Evolutionary conservation across 23 tunicate species (phyloP), one percentile per base, ranked within the genome.

Genomic region (Trididemnum nubilum): DNA sequence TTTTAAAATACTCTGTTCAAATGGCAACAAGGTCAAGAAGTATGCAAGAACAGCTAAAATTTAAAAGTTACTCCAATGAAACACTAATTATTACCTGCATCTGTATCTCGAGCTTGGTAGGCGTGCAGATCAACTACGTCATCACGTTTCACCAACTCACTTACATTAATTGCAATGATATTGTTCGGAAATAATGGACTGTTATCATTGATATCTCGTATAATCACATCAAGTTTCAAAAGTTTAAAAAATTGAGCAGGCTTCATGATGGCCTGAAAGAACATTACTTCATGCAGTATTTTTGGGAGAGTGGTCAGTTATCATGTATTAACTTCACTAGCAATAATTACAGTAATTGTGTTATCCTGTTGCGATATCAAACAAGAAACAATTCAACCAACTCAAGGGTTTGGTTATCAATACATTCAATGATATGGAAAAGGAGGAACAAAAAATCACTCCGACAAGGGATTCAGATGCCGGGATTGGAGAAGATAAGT

Each of bases 221-320:
- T 77, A 23, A 52, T 37, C 22, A 77, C 28, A 7, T 77, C 67
- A 26, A 77, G 67, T 2, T 51, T 52, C 5, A 77, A 18, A 54
- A 77, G 83, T 2, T 44, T 35, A 72, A 85, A 85, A 51, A 32
- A 37, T 22, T 35, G 33, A 30, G 66, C 78, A 1, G 89, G 89
- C 15, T 49, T 70, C 83, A 78, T 85, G 18, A 85, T 74, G 0
- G 78, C 89, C 89, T 85, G 83, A 2, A 75, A 36, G 9, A 12
- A 12, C 39, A 69, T 7, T 31, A n/a, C n/a, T 63, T n/a, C n/a
- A n/a, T n/a, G n/a, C n/a, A n/a, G n/a, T n/a, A n/a, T n/a, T n/a
- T n/a, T 12, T 12, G 19, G 12, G 19, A 50, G 12, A 50, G 19
- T 50, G 12, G 57, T 19, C 19, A n/a, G n/a, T 50, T 50, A 50